Evolutionary conservation across 2,888 invertebrate genomes (phyloP), one percentile per base, ranked within the genome.

Genomic region (Patella caerulea): DNA sequence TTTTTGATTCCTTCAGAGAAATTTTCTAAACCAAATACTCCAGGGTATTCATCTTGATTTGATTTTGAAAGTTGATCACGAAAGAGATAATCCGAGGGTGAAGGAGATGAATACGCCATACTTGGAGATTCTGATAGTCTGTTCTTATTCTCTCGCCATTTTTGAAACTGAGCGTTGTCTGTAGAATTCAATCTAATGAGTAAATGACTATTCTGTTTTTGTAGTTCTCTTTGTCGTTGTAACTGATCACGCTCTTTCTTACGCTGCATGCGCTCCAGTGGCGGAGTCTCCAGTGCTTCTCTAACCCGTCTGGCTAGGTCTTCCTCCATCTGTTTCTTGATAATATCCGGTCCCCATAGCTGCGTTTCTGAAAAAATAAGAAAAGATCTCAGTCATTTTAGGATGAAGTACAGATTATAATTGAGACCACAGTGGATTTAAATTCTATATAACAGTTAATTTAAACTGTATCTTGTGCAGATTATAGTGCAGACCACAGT

Each of bases 201-300:
- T 0, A 89, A 81, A 78, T 88, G 89, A 0, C 88, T 86, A 79
- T 89, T 89, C 52, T 89, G 79, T 70, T 83, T 80, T 71, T 87
- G 86, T 11, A 85, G 79, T 15, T 84, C 70, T 11, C 72, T 71
- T 9, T 69, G 65, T 72, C 79, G 77, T 11, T 73, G 73, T 53
- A 77, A 69, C 34, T 81, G 72, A 69, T 34, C 29, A 2, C n/a
- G 74, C 71, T 52, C 29, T 52, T 75, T 76, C 24, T 76, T 74
- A 11, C 75, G 71, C 73, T 82, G 78, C 55, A 83, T 77, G 12
- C 87, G 79, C 72, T 88, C 88, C 11, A 87, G 85, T 5, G 90
- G 90, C n/a, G 90, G 91, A 17, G 91, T 90, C 72, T 90, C 89
- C 71, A 91, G 82, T 2, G 90, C 90, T 56, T 90, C 90, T 19